Evolutionary conservation across 2,113 vertebrate species (phyloP), one percentile per base, ranked within the genome.

Genomic region (Malurus elegans): DNA sequence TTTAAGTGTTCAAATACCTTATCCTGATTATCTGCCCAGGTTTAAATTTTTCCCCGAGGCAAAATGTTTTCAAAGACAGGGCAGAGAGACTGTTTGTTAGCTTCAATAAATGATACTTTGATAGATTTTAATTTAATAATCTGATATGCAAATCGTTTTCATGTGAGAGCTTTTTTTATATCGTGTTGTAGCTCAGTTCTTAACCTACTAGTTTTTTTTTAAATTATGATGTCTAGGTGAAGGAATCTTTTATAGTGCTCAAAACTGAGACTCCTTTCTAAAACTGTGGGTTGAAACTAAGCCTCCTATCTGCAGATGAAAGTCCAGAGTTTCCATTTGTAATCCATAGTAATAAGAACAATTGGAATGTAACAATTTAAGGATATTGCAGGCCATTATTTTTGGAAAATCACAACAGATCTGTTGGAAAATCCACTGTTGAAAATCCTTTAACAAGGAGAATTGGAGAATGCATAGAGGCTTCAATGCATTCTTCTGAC

Each of bases 1-100:
- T 90, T 94, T 91, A 91, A 92, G 73, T 91, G 85, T 95, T 88
- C 87, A 91, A 82, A 91, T 88, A 92, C 85, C 85, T 90, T 95
- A 82, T 84, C 71, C 87, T 92, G 81, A 88, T 95, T 91, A 86
- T 95, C 90, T 88, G 56, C 71, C 38, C 42, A 70, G 79, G 62
- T 81, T 89, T 73, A 79, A 90, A 73, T 93, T 70, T 91, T 91
- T 87, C 90, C 92, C 93, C 71, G 64, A 94, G 79, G 94, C 66
- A 95, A 94, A 90, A 71, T 83, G 23, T 61, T 86, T 83, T 69
- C 32, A 74, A 78, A 96, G 80, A 72, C 36, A 80, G 64, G 56
- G 36, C 48, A 91, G 42, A 54, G 54, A 92, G 62, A 34, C 42
- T 80, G 42, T 85, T 73, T 76, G 45, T 84, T 92, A 92, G 56